Base-by-base conservation (phyloP, 1,140 invertebrate genomes). In the Drosophila triauraria region DNA sequence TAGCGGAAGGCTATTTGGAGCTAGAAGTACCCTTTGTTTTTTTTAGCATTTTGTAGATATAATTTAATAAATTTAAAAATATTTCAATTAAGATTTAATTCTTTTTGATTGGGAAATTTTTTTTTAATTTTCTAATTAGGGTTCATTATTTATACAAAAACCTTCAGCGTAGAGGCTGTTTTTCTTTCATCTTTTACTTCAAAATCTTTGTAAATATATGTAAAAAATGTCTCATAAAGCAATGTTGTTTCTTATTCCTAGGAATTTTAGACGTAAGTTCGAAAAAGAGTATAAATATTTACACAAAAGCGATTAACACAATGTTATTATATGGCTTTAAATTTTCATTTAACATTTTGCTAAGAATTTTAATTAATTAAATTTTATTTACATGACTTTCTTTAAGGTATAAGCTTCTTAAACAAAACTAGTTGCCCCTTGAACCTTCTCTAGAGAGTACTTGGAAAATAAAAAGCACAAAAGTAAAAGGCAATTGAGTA, bases 401-500 rank as follows among this genome's bases (percentile, higher is more conserved):
- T 30, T 30, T 30, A 0, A 30, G 27, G 27, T 6, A 0, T 6
- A 27, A 27, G 25, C 6, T 30, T 7, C 6, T 6, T 30, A 6
- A 30, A 25, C 2, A 2, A 32, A 32, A 2, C 30, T 32, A 32
- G 30, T 32, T 32, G 9, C 10, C 9, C 32, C 9, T 35, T 9
- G 9, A 32, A 50, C 4, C 15, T 4, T 17, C 15, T n/a, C 17
- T 20, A 20, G 8, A 6, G n/a, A n/a, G 27, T 53, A 20, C 5
- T 3, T 7, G 13, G 6, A 2, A 25, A n/a, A 17, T 35, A 54
- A 54, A 23, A 23, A 15, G 4, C 32, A 3, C 7, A 54, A 8
- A 54, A 54, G 12, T 35, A 20, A 9, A 20, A 53, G 17, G 51
- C 35, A 53, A 53, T 53, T 53, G 42, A 61, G 15, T 23, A 32